phyloP scores from a whole-genome alignment of 2,797 vertebrate genomes.

The Buphagus erythrorhynchus region DNA sequence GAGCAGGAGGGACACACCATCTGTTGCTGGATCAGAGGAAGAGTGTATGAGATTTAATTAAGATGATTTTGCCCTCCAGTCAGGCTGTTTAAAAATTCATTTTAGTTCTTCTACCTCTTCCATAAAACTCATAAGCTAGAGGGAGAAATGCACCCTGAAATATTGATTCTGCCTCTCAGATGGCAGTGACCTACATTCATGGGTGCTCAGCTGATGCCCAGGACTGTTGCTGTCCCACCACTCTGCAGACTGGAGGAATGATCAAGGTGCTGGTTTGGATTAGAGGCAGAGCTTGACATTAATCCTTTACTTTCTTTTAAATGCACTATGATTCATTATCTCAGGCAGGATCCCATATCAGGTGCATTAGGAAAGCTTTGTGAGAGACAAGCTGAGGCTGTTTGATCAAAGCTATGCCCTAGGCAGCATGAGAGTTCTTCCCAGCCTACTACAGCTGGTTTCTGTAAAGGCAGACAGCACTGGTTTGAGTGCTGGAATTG shows the following conservation, averaged over 20 bases:
- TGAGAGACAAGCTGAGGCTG: constrained; percentile 22
- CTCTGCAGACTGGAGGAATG: neutral
- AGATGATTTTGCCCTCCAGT: constrained; percentile 43
- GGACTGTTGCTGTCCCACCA: neutral
- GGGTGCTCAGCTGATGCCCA: neutral
- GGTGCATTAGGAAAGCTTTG: constrained; percentile 42
- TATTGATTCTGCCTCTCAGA: neutral
- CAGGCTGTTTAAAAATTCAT: constrained; percentile 36
- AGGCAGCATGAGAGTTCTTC: constrained; percentile 26
- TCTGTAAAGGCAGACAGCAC: constrained; percentile 1
- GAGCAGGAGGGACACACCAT: neutral
- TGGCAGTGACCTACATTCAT: neutral
- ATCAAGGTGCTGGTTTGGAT: neutral
- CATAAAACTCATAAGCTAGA: neutral
- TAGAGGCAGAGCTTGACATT: neutral
- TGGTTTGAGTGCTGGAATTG: neutral
- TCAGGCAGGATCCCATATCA: constrained; percentile 51
- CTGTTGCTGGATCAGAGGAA: constrained; percentile 41
- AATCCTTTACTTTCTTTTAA: constrained; percentile 51
- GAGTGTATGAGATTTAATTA: constrained; percentile 35
- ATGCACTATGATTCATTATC: constrained; percentile 54
- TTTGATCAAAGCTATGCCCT: constrained; percentile 57
- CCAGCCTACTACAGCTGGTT: constrained; percentile 35
- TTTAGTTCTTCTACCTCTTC: neutral
- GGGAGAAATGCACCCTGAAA: neutral